Base-by-base conservation (phyloP, 1,140 invertebrate genomes). In the Melitaea cinxia region DNA sequence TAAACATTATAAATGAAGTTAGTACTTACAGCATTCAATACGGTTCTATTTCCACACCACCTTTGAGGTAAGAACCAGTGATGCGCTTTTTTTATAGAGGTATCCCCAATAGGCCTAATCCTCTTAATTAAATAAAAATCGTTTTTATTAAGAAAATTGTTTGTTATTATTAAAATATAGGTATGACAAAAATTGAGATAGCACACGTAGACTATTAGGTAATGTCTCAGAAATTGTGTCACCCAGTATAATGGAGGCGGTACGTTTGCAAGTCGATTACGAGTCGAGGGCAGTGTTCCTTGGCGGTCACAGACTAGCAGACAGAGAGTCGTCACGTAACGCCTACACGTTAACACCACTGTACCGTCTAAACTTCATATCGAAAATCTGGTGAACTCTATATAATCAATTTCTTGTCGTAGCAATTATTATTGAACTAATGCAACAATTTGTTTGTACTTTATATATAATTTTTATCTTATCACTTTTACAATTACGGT, bases 51-150 rank as follows among this genome's bases (percentile, higher is more conserved):
- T 89, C 87, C 87, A 85, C 87, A 89, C 85, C 83, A 89, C 87
- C 87, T 62, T 9, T 64, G 87, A 85, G 87, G 87, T 89, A 89
- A 85, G 83, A 89, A 85, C 85, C 80, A 45, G n/a, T 72, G 82
- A 83, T 80, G 87, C 87, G 87, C 65, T 89, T 89, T 89, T 89
- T 88, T 89, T 89, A 83, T 75, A 88, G 87, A 89, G 87, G 87
- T 89, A 42, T 89, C 87, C 87, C 87, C 87, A 70, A 50, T 80
- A 89, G 87, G 87, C 87, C 82, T 89, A 89, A 28, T 89, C 87
- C 87, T 89, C 87, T 86, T 47, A 30, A 28, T 33, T 6, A 33
- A 33, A 33, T 33, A 33, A 9, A 1, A 24, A 54, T 45, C 12
- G 1, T n/a, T 50, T 35, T 35, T 30, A 58, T 26, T 23, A 19